Base-by-base conservation (phyloP, 2,797 vertebrate species). In the Galagoides demidoff region DNA sequence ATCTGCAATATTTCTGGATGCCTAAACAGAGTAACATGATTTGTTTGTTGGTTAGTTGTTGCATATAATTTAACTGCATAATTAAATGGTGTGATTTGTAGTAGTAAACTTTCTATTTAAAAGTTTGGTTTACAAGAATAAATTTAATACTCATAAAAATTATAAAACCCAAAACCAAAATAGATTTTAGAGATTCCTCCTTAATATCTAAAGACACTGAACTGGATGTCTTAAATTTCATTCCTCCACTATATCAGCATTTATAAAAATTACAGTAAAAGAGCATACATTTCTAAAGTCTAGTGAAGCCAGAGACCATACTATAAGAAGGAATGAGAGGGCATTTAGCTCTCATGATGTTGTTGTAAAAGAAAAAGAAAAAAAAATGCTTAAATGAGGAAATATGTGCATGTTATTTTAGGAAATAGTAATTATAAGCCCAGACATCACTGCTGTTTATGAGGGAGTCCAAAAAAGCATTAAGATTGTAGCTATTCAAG, bases 91-190 rank as follows among this genome's bases (percentile, higher is more conserved):
- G 90, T 79, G 2, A 90, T 82, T 92, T 95, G 12, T 23, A 87
- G 29, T 82, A 84, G 34, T 81, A 68, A 95, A 64, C 16, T 73
- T 94, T 52, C 17, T 19, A 85, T 63, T 74, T 68, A 90, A 17
- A 23, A 93, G 6, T 5, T 25, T 83, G 31, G 49, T 79, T 73
- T 52, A 64, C 59, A 74, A 87, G 3, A 79, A 90, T 78, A 71
- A 82, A 39, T 90, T 83, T 79, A 90, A 7, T 59, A 39, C 17
- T 81, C 22, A 16, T 16, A 52, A 52, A 52, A 82, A 5, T 37
- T 84, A 73, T 61, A 89, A 95, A 93, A 86, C 31, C 71, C 57
- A 70, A 96, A 94, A 37, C 11, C 19, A 89, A 74, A 81, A 76
- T 74, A 13, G 29, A 29, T 74, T 81, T 73, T 49, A 73, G 34